A percentile compares a stretch with the other conserved stretches of the same genome.
Evolutionary conservation across 2,888 invertebrate genomes (phyloP).

Genomic region (Coelopa pilipes): DNA sequence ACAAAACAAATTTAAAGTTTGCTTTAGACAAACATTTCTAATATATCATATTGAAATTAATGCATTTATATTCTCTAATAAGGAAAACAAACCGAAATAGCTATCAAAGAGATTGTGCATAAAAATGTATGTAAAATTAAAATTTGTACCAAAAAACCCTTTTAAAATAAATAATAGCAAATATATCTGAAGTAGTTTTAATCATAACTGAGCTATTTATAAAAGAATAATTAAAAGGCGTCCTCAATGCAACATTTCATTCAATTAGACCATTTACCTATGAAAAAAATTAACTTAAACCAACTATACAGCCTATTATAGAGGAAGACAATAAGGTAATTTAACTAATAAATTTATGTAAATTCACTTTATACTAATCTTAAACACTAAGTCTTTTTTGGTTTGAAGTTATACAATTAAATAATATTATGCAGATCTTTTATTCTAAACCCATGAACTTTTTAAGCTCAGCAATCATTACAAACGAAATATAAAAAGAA

Average conservation of each 20-base stretch:
- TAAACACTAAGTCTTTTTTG: too few relatives aligned
- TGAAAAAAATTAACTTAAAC: not conserved
- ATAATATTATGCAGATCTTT: not conserved
- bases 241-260: not conserved
- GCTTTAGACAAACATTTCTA: not conserved
- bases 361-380: too few relatives aligned
- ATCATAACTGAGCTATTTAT: not conserved
- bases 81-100: slow-evolving; percentile 30
- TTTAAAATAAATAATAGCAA: slow-evolving; percentile 28
- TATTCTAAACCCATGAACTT: not conserved
- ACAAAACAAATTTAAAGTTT: slow-evolving; percentile 16
- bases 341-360: too few relatives aligned
- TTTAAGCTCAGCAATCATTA: not conserved
- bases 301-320: too few relatives aligned
- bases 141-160: slow-evolving; percentile 44
- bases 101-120: slow-evolving; percentile 49
- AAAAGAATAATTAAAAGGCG: not conserved
- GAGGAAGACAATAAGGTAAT: too few relatives aligned
- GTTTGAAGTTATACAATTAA: not conserved
- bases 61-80: slow-evolving; percentile 33
- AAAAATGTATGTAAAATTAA: slow-evolving; percentile 37
- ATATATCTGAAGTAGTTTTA: not conserved
- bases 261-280: not conserved
- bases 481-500: slow-evolving; percentile 1
- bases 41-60: slow-evolving; percentile 4